phyloP scores from a whole-genome alignment of 2,888 invertebrate genomes.

The Molorchus minor region DNA sequence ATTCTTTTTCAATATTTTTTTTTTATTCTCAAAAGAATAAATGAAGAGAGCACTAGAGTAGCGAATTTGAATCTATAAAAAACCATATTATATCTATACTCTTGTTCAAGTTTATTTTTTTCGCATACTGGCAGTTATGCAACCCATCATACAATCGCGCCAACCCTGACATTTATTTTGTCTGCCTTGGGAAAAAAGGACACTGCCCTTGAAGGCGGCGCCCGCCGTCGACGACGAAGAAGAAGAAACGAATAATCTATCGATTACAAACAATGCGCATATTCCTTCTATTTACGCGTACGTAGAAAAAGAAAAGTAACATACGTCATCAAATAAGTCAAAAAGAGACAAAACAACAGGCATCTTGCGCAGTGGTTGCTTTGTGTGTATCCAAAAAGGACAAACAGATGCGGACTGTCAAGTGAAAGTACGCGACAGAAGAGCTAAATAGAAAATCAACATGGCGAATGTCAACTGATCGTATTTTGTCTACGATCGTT shows the following conservation, averaged over 20 bases:
- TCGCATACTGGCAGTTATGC: too few species aligned
- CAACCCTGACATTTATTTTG: too few species aligned
- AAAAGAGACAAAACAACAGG: slow-evolving; percentile 35
- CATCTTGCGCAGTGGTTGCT: slow-evolving; percentile 41
- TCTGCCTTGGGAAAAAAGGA: background rate
- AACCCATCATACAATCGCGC: too few species aligned
- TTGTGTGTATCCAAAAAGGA: slow-evolving; percentile 36
- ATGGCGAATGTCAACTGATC: slow-evolving; percentile 54
- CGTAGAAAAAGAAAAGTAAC: slow-evolving; percentile 35
- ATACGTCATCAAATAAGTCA: slow-evolving; percentile 22
- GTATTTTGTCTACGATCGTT: slow-evolving; percentile 49
- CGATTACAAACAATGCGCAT: slow-evolving; percentile 40
- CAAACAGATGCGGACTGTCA: slow-evolving; percentile 24
- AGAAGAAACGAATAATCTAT: slow-evolving; percentile 26
- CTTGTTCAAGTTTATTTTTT: too few species aligned
- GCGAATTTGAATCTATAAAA: too few species aligned
- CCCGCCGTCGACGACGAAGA: slow-evolving; percentile 10
- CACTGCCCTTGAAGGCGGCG: background rate
- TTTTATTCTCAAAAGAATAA: too few species aligned
- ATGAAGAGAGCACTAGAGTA: too few species aligned
- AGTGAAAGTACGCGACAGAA: slow-evolving; percentile 34
- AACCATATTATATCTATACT: too few species aligned
- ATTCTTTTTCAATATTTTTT: too few species aligned
- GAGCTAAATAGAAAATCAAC: slow-evolving; percentile 41
- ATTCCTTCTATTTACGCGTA: slow-evolving; percentile 40